A percentile compares a stretch with the other conserved stretches of the same genome.
phyloP scores from a whole-genome alignment of 2,113 vertebrate genomes.

The Bettongia penicillata region DNA sequence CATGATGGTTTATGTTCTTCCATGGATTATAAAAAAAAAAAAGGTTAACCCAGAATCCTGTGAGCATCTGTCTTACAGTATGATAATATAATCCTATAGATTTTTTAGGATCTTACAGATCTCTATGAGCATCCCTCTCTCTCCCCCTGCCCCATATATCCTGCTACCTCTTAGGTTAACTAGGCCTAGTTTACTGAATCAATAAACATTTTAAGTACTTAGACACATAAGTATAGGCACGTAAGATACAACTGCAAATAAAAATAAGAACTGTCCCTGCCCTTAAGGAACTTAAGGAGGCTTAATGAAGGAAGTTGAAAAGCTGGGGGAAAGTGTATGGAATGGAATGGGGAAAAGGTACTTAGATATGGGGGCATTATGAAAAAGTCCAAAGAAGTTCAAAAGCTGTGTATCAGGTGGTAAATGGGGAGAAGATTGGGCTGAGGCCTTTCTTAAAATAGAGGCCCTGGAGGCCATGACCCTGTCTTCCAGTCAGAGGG shows the following conservation, averaged over 20 bases:
- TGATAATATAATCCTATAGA: neutral
- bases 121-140: neutral
- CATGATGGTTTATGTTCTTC: too few species aligned
- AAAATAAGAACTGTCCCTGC: neutral
- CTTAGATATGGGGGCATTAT: neutral
- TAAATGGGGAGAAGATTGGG: neutral
- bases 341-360: neutral
- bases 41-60: neutral
- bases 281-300: neutral
- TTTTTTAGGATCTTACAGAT: neutral
- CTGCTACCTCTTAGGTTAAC: neutral
- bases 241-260: neutral
- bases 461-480: too few species aligned
- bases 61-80: neutral
- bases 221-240: neutral
- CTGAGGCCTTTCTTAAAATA: neutral
- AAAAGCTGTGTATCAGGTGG: neutral
- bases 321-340: neutral
- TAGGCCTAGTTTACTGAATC: neutral
- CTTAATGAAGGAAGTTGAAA: neutral
- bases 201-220: neutral
- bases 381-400: neutral
- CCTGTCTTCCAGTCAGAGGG: too few species aligned
- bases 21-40: too few species aligned
- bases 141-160: neutral